Base-by-base conservation (phyloP, 2,888 invertebrate genomes). In the Charanyca ferruginea region DNA sequence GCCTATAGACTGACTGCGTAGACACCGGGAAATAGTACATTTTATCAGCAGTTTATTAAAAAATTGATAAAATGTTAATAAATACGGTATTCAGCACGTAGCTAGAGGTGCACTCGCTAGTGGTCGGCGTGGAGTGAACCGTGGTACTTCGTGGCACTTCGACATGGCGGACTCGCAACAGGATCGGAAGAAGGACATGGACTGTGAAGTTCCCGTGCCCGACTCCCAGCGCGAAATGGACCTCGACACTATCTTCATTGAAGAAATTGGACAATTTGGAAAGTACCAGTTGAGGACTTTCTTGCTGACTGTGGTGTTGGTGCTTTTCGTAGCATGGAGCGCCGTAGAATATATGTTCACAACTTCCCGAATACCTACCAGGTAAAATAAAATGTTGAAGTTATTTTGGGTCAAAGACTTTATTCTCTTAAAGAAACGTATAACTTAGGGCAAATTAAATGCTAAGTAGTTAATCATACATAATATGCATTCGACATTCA, bases 221-320 rank as follows among this genome's bases (percentile, higher is more conserved):
- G 69, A 76, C 28, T 20, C 6, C 3, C 32, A 51, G 3, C 77
- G 71, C 6, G 71, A 77, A 35, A 81, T 93, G 20, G 89, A 93
- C 35, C 49, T 94, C 74, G 94, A 94, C 55, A 85, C 86, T 18
- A 87, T 94, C 16, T 73, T 94, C 42, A 84, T 91, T 18, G 87
- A 91, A 35, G 94, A 94, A 71, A 85, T 94, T 13, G 94, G 94
- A 0, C 91, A 94, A 78, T 90, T 93, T 58, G 94, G 94, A 0
- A 75, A 70, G 51, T 94, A 89, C 70, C 94, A 94, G 77, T 35
- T 89, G 18, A 80, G 82, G 22, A 89, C 86, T 0, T 65, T 93
- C 38, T 61, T 81, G 2, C 66, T 92, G 42, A 79, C 87, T 0
- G 73, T 85, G 0, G 22, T 91, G 0, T 76, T 91, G 28, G 90